Percentiles rank a stretch among this genome's conserved stretches.
Conservation (phyloP, 2,113 vertebrate species). For the Pongo abelii region DNA sequence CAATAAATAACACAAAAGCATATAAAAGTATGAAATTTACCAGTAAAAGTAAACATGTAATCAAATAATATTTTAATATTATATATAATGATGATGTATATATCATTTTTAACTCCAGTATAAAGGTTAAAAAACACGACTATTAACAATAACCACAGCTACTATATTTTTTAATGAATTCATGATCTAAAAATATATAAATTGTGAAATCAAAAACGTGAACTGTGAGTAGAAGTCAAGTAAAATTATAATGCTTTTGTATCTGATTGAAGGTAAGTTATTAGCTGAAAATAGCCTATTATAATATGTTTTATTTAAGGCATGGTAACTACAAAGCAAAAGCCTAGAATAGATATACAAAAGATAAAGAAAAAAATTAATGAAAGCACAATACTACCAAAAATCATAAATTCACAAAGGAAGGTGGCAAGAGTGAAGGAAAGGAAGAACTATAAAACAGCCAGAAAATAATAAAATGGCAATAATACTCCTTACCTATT, state of each 20-base stretch:
- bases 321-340: neutral
- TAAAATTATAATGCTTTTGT: neutral
- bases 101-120: neutral
- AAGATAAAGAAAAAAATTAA: neutral
- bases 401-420: neutral
- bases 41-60: neutral
- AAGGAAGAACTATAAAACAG: neutral
- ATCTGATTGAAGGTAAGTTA: neutral
- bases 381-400: neutral
- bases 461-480: neutral
- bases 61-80: neutral
- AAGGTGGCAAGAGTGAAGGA: neutral
- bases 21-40: neutral
- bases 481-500: neutral
- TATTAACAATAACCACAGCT: neutral
- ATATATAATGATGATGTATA: neutral
- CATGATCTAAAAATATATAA: neutral
- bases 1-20: neutral
- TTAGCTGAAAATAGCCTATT: neutral
- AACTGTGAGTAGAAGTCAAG: neutral
- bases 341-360: neutral
- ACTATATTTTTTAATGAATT: neutral
- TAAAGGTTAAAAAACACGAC: neutral
- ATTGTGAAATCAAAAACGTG: neutral
- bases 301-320: neutral